Conservation (phyloP, 2,113 vertebrate genomes). For the Boulengeromyrus knoepffleri region DNA sequence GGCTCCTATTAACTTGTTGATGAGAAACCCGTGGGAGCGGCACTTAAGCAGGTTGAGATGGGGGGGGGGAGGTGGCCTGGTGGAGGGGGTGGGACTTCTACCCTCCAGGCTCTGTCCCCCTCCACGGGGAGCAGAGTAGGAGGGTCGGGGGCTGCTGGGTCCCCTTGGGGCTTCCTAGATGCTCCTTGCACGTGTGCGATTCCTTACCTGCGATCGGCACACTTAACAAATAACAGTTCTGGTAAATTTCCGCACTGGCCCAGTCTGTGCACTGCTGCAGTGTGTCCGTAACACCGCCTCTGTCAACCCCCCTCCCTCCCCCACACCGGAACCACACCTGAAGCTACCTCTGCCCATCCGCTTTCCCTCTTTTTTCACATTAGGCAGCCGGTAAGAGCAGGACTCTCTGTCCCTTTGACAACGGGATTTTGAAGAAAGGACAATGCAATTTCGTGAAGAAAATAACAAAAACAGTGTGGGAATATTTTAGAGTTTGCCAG, state of each 20-base stretch:
- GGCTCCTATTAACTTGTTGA: conserved; percentile 85
- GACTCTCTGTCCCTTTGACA: background rate
- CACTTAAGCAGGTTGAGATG: conserved; percentile 81
- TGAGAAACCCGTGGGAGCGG: conserved; percentile 80
- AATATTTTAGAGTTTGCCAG: background rate
- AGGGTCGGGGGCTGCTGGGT: background rate
- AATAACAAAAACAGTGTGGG: background rate
- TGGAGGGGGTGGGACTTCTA: conserved; percentile 16
- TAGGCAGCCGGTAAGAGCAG: background rate
- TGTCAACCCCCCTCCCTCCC: too few relatives aligned
- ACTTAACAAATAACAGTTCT: background rate
- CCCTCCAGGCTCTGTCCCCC: conserved; percentile 16
- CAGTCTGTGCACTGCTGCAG: background rate
- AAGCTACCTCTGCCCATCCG: background rate
- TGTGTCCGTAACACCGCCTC: background rate
- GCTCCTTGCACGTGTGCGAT: conserved; percentile 9
- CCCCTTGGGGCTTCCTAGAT: background rate
- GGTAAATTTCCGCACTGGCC: conserved; percentile 19
- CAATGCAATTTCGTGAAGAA: background rate
- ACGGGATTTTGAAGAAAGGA: background rate
- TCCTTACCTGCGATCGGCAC: background rate
- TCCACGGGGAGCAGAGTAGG: conserved; percentile 19
- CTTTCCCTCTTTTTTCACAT: background rate
- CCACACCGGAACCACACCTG: background rate
- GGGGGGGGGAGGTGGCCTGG: conserved; percentile 48